Evolutionary conservation across 2,888 invertebrate genomes (phyloP), one percentile per base, ranked within the genome.

Genomic region (Stictocephala bisonia): DNA sequence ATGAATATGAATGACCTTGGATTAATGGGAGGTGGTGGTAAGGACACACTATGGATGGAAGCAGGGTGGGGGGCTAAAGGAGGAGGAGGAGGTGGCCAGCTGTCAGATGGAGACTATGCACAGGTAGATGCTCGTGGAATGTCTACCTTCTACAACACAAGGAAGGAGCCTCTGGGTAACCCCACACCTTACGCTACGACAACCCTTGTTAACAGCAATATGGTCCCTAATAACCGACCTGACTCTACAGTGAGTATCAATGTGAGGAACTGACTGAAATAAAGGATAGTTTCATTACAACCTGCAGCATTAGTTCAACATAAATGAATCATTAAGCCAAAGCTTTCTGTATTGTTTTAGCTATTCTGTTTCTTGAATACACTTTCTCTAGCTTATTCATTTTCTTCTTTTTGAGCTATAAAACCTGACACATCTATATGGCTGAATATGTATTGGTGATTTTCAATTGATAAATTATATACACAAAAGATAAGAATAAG

Each of bases 181-280:
- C 90, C 90, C 1, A 89, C 90, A 74, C 91, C 93, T 1, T 93
- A 93, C 79, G 93, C 93, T 3, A 92, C 93, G 0, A 92, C 92
- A 72, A 92, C 92, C 84, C 85, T 92, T 41, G 86, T 91, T 76
- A 84, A 85, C 40, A 40, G 53, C 40, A 71, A 71, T 40, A 71
- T 71, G 70, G 70, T 71, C 11, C 70, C 79, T 26, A 73, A 74
- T 41, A 78, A 77, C 69, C 56, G 72, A 20, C 40, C 51, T 15
- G 74, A 71, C 50, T 66, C 71, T n/a, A 51, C 66, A 9, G 71
- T 74, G 18, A 71, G 74, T 71, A 44, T n/a, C n/a, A n/a, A n/a
- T n/a, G n/a, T n/a, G n/a, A n/a, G n/a, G n/a, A n/a, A n/a, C n/a
- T n/a, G n/a, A n/a, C n/a, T n/a, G n/a, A n/a, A n/a, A n/a, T n/a